These are phyloP conservation scores for Diarsia dahlii DNA, from an alignment of 2,888 invertebrate genomes.

Conservation along the genomic window DNA sequence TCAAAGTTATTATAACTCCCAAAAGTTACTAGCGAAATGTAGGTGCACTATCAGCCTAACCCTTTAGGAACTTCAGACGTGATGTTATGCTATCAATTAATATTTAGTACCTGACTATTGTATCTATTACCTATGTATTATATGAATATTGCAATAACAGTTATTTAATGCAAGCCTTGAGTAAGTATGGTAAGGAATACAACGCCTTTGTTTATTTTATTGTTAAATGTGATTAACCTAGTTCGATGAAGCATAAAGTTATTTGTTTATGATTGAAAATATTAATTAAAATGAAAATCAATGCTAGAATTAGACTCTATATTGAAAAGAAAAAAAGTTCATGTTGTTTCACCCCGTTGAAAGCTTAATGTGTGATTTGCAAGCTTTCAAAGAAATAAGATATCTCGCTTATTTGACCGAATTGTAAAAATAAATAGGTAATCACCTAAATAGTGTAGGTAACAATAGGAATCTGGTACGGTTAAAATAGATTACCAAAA, in stretches of 20 bases:
- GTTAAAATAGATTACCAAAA: too few species aligned
- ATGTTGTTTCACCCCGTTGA: not conserved
- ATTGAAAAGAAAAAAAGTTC: too few species aligned
- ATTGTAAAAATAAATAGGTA: too few species aligned
- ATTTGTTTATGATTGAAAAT: constrained; percentile 15
- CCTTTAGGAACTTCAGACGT: not conserved
- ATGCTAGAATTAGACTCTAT: not conserved
- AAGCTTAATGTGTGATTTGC: not conserved
- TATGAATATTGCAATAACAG: constrained; percentile 29
- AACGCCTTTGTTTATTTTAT: constrained; percentile 21
- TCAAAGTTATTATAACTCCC: too few species aligned
- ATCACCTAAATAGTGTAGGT: not conserved
- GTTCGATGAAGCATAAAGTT: constrained; percentile 22
- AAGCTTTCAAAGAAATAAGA: not conserved
- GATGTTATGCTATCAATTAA: constrained; percentile 9
- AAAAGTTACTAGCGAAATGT: not conserved
- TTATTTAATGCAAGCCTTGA: constrained; percentile 30
- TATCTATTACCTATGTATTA: too few species aligned
- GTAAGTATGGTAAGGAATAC: constrained; percentile 15
- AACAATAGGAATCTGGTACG: not conserved
- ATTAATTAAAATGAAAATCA: constrained; percentile 4
- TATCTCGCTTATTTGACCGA: too few species aligned
- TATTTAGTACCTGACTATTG: constrained; percentile 11
- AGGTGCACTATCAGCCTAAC: not conserved
- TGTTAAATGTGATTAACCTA: constrained; percentile 23